Percentiles rank a stretch among this genome's conserved stretches.
Evolutionary conservation across 92 coral and sea anemone species (phyloP).

Genomic region (Epizoanthus ramosus): DNA sequence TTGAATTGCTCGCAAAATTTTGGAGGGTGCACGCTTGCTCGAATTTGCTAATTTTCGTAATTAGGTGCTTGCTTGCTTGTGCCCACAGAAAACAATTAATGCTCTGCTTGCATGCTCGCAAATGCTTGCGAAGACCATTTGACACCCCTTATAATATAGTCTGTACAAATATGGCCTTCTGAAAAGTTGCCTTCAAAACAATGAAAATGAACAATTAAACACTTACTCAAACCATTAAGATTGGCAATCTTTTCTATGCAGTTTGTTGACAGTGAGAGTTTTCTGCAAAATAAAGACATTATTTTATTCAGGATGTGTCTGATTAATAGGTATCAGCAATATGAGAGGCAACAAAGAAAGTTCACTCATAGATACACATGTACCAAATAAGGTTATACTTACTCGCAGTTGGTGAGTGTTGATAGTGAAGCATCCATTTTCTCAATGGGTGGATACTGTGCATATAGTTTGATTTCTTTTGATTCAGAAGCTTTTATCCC

Average conservation of each 20-base stretch:
- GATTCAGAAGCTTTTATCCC: constrained; percentile 84
- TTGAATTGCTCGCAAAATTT: no score
- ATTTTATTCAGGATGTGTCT: not conserved
- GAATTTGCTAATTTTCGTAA: no score
- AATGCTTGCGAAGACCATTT: no score
- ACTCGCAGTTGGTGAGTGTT: constrained; percentile 89
- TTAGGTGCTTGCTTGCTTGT: no score
- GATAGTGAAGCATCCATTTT: constrained; percentile 99
- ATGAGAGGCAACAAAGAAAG: not conserved
- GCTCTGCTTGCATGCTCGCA: no score
- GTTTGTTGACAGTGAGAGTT: constrained; percentile 93
- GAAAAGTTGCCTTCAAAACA: not conserved
- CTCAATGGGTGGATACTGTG: constrained; percentile 97
- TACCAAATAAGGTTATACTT: constrained; percentile 18
- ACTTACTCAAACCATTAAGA: constrained; percentile 97
- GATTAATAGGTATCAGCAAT: not conserved
- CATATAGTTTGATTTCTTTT: constrained; percentile 80
- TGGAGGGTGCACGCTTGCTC: no score
- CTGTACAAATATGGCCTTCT: no score
- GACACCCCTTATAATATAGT: no score
- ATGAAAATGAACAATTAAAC: not conserved
- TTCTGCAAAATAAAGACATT: constrained; percentile 54
- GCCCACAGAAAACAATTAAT: no score
- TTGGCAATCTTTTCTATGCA: constrained; percentile 98
- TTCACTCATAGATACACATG: not conserved